Conservation (phyloP, 2,113 vertebrate species). For the Galemys pyrenaicus region DNA sequence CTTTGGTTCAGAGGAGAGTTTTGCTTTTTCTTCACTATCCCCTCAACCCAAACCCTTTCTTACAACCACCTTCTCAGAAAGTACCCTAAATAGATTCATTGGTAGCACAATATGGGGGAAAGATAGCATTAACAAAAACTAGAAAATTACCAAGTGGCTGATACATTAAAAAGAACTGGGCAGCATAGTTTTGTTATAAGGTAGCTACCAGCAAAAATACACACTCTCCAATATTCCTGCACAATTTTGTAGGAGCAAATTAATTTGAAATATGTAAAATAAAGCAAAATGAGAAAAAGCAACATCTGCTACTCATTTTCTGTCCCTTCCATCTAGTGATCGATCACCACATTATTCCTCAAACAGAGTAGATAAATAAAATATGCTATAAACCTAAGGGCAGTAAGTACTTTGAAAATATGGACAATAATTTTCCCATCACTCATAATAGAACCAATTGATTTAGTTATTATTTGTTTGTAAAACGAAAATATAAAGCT, state of each 20-base stretch:
- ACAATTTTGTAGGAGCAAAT: conserved; percentile 8
- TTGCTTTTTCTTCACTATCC: neutral
- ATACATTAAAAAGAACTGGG: neutral
- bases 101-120: neutral
- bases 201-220: neutral
- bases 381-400: conserved; percentile 72
- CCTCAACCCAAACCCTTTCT: neutral
- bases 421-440: conserved; percentile 61
- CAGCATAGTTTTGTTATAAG: neutral
- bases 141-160: neutral
- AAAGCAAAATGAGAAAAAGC: conserved; percentile 60
- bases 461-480: conserved; percentile 67
- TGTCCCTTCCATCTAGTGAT: conserved; percentile 63
- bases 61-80: neutral
- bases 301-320: conserved; percentile 32
- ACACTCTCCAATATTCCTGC: neutral
- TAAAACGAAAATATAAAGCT: conserved; percentile 56
- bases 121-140: neutral
- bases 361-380: conserved; percentile 80
- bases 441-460: conserved; percentile 65
- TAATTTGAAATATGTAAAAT: conserved; percentile 48
- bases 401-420: conserved; percentile 73
- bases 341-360: conserved; percentile 74
- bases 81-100: neutral
- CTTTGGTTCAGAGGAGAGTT: neutral